Percentiles rank a stretch among this genome's conserved stretches.
Evolutionary conservation across 92 coral and sea anemone species (phyloP).

Genomic region (Parazoanthus swiftii): DNA sequence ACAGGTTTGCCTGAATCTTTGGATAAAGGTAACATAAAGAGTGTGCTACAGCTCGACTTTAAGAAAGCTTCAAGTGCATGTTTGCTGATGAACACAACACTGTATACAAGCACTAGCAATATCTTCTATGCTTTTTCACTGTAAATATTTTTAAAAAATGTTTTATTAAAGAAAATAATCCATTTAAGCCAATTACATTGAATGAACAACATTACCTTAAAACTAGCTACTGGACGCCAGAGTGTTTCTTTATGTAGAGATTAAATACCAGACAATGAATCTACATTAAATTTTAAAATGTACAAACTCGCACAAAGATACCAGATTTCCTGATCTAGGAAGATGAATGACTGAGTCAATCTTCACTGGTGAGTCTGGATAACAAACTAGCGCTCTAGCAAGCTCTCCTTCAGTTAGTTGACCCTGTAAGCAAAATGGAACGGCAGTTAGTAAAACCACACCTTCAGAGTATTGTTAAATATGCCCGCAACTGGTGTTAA

Average conservation of each 20-base stretch:
- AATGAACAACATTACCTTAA: neutral
- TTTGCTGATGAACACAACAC: no score
- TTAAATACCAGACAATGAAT: neutral
- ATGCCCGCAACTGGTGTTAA: neutral
- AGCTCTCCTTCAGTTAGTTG: neutral
- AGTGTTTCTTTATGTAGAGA: neutral
- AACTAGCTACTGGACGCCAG: neutral
- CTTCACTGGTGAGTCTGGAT: conserved; percentile 21
- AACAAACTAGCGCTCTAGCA: neutral
- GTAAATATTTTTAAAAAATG: no score
- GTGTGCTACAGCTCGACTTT: no score
- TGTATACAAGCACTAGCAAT: no score
- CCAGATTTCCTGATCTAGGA: conserved; percentile 35
- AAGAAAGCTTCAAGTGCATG: no score
- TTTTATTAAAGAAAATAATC: no score
- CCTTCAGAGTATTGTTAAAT: no score
- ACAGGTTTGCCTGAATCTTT: no score
- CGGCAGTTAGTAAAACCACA: neutral
- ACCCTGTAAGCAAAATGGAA: neutral
- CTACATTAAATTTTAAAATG: neutral
- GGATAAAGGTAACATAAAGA: no score
- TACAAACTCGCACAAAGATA: neutral
- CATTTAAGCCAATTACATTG: no score
- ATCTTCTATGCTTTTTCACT: no score
- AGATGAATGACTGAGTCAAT: conserved; percentile 25